These are phyloP conservation scores for Cochlearius cochlearius DNA, from an alignment of 2,113 vertebrate genomes.

Conservation along the genomic window DNA sequence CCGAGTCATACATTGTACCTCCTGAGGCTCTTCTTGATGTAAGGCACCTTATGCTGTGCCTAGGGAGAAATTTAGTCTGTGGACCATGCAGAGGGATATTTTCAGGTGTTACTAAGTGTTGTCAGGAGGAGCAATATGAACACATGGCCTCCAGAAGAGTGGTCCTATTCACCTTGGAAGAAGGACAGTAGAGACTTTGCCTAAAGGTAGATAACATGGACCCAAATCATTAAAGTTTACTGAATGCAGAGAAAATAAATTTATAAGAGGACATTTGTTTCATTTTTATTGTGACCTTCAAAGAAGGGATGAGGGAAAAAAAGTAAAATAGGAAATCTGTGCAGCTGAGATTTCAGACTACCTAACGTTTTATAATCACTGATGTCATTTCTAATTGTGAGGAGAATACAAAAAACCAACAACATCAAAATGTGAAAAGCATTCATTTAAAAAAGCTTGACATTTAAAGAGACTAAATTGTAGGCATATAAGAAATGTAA, in stretches of 20 bases:
- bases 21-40: background rate
- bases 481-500: background rate
- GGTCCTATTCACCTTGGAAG: background rate
- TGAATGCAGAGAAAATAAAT: background rate
- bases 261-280: background rate
- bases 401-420: background rate
- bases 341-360: background rate
- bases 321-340: background rate
- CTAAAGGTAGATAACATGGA: background rate
- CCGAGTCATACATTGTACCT: background rate
- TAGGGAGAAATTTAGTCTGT: background rate
- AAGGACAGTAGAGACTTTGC: background rate
- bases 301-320: background rate
- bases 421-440: background rate
- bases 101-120: background rate
- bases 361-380: background rate
- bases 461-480: slow-evolving; percentile 27
- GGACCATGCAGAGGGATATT: background rate
- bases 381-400: background rate
- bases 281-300: background rate
- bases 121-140: background rate
- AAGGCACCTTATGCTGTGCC: background rate
- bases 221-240: background rate
- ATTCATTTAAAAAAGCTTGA: background rate
- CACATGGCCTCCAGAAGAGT: background rate